Evolutionary conservation across 2,888 invertebrate genomes (phyloP), one percentile per base, ranked within the genome.

Genomic region (Tiliacea aurago): DNA sequence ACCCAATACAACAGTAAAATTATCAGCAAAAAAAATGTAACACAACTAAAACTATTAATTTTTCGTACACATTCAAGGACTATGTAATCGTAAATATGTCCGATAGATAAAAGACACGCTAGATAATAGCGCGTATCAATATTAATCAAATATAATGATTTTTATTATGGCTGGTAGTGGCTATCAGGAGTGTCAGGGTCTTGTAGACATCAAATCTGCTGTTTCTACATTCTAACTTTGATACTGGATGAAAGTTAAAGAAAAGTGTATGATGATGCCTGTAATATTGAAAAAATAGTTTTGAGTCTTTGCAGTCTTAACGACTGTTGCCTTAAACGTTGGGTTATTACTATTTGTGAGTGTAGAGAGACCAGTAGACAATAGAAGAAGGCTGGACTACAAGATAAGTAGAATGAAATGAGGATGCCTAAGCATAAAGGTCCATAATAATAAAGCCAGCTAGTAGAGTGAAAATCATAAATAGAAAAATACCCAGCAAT

Each of bases 61-160:
- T 67, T 74, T 68, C 41, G 70, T 74, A 69, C 53, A 41, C n/a
- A 71, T 84, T 78, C 79, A 73, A 81, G 76, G 80, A 67, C 72
- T 56, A 56, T 77, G 65, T 82, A 80, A 78, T 83, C 78, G 69
- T 74, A 73, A 74, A 82, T 77, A 72, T 83, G 73, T 71, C 70
- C 76, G 58, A 83, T 71, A 84, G 83, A 86, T 87, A 87, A 88
- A 82, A 72, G 61, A 80, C 73, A 70, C 47, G 71, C 83, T 81
- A 83, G 87, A 87, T 87, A 84, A 83, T 79, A 71, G 45, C 49
- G 55, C 73, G 70, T 85, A 85, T 84, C 84, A 77, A 81, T 81
- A 82, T 82, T 84, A 86, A 88, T 86, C 78, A 81, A 84, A 81
- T 76, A 71, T 78, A 61, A 81, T 82, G 76, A 83, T 86, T 88